These are phyloP conservation scores for Sphyrna mokarran DNA, from an alignment of 2,113 vertebrate genomes.

Conservation along the genomic window DNA sequence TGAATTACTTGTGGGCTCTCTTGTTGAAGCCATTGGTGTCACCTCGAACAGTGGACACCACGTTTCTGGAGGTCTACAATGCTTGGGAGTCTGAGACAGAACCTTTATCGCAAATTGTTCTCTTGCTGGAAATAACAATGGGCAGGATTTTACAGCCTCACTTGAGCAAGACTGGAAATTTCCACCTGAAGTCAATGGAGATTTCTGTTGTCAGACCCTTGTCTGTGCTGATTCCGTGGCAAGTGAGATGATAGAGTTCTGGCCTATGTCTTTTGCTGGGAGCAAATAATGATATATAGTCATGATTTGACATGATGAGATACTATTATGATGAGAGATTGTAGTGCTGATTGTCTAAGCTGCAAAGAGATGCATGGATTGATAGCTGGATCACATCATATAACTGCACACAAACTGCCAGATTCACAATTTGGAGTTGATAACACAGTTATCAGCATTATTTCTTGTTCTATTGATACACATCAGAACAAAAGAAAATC, in stretches of 20 bases:
- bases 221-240: too few relatives aligned
- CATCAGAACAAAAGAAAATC: background rate
- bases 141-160: too few relatives aligned
- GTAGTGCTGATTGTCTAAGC: background rate
- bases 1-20: background rate
- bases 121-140: background rate
- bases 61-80: background rate
- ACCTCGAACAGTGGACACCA: background rate
- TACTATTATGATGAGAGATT: background rate
- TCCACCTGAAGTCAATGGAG: too few relatives aligned
- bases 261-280: background rate
- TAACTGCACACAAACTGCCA: background rate
- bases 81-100: background rate
- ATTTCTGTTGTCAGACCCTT: too few relatives aligned
- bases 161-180: too few relatives aligned
- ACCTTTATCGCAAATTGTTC: background rate
- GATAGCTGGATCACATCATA: background rate
- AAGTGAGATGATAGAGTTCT: too few relatives aligned
- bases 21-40: background rate
- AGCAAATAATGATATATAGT: background rate
- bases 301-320: background rate
- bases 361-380: background rate
- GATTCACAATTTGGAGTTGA: background rate
- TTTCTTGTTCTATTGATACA: background rate
- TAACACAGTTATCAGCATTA: background rate